Conservation (phyloP, 2,113 vertebrate species). For the Chauna torquata region DNA sequence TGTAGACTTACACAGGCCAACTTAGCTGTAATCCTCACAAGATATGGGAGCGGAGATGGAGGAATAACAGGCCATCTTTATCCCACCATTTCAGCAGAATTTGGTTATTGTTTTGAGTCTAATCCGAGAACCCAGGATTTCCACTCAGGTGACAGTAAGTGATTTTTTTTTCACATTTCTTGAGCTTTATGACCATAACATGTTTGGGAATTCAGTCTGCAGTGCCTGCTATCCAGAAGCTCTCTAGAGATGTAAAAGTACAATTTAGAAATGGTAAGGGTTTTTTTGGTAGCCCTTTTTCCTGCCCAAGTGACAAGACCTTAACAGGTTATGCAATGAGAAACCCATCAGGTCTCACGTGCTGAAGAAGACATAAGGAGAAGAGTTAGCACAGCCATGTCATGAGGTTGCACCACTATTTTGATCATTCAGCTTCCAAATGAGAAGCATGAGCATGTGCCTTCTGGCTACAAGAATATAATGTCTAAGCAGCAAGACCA, state of each 20-base stretch:
- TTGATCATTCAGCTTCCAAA: not conserved
- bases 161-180: not conserved
- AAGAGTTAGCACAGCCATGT: not conserved
- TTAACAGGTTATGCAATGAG: not conserved
- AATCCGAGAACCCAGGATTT: not conserved
- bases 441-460: not conserved
- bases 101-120: not conserved
- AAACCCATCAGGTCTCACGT: not conserved
- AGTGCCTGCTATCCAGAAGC: not conserved
- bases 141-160: not conserved
- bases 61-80: not conserved
- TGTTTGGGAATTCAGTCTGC: not conserved
- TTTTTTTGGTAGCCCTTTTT: not conserved
- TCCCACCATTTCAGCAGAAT: not conserved
- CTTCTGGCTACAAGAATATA: not conserved
- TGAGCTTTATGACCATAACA: not conserved
- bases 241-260: not conserved
- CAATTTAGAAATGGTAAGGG: not conserved
- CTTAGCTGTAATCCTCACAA: not conserved
- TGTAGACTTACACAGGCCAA: slow-evolving; percentile 7
- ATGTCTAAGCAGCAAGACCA: not conserved
- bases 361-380: not conserved
- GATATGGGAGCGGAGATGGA: not conserved
- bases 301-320: not conserved
- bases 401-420: not conserved